Percentiles rank a stretch among this genome's conserved stretches.
Conservation (phyloP, 2,113 vertebrate species). For the Macrotus californicus region DNA sequence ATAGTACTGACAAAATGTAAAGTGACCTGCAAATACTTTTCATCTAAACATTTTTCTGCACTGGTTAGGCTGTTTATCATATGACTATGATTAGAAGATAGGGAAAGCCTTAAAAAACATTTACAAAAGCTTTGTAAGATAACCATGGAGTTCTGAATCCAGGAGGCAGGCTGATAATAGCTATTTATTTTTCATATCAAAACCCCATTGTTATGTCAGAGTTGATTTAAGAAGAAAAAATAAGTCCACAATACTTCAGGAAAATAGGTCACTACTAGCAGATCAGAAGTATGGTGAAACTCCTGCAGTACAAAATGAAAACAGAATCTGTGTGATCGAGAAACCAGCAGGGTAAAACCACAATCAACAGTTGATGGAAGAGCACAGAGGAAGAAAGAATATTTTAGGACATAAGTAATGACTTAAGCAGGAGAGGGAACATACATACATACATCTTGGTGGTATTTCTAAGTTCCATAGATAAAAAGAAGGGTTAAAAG, state of each 20-base stretch:
- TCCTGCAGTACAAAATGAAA: not conserved
- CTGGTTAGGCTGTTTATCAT: not conserved
- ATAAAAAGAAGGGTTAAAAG: not conserved
- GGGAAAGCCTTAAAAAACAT: not conserved
- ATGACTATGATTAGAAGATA: not conserved
- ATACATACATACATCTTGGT: not conserved
- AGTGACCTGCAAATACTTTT: not conserved
- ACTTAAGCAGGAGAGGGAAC: not conserved
- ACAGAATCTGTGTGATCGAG: not conserved
- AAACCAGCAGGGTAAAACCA: not conserved
- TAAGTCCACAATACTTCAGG: not conserved
- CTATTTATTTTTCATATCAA: conserved; percentile 3
- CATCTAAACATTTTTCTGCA: conserved; percentile 15
- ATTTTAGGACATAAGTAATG: not conserved
- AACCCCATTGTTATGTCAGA: not conserved
- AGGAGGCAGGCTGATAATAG: not conserved
- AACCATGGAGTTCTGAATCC: not conserved
- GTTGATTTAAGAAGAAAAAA: conserved; percentile 5
- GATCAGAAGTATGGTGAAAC: conserved; percentile 17
- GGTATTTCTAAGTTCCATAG: not conserved
- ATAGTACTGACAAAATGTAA: conserved; percentile 49
- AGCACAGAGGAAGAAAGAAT: not conserved
- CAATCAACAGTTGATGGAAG: not conserved
- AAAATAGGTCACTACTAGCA: not conserved
- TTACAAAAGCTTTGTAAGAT: not conserved